phyloP scores from a whole-genome alignment of 2,797 vertebrate species.

The Harpagifer antarcticus region DNA sequence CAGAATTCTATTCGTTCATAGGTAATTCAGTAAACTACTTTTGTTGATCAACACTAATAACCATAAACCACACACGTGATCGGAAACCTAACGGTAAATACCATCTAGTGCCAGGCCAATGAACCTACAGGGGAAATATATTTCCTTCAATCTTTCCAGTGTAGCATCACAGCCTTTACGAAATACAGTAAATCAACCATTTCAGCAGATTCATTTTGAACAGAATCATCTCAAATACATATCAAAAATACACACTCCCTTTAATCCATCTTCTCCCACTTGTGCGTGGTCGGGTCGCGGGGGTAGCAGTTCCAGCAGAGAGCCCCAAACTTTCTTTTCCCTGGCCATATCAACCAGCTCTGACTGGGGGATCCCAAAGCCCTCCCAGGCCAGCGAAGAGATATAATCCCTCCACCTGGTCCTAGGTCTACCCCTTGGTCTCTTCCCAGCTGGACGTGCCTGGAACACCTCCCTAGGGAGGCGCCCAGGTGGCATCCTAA shows the following conservation, averaged over 20 bases:
- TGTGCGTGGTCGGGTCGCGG: no score
- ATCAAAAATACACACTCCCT: not conserved
- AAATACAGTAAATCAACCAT: not conserved
- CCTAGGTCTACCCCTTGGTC: no score
- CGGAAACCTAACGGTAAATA: constrained; percentile 7
- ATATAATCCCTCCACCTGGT: no score
- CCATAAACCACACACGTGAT: constrained; percentile 5
- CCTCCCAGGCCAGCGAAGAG: no score
- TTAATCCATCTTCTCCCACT: not conserved
- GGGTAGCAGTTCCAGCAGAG: no score
- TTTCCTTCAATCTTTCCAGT: not conserved
- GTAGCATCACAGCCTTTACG: not conserved
- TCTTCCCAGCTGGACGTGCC: no score
- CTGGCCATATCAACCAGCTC: no score
- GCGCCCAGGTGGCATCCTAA: no score
- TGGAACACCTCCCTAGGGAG: no score
- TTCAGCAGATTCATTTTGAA: not conserved
- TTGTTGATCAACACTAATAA: constrained; percentile 4
- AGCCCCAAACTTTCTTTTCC: no score
- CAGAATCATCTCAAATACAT: not conserved
- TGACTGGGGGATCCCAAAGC: no score
- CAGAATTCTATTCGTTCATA: not conserved
- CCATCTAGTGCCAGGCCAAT: not conserved
- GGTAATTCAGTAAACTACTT: not conserved
- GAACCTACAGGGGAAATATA: not conserved